phyloP scores from a whole-genome alignment of 2,797 vertebrate genomes.

The Glyptemys insculpta region DNA sequence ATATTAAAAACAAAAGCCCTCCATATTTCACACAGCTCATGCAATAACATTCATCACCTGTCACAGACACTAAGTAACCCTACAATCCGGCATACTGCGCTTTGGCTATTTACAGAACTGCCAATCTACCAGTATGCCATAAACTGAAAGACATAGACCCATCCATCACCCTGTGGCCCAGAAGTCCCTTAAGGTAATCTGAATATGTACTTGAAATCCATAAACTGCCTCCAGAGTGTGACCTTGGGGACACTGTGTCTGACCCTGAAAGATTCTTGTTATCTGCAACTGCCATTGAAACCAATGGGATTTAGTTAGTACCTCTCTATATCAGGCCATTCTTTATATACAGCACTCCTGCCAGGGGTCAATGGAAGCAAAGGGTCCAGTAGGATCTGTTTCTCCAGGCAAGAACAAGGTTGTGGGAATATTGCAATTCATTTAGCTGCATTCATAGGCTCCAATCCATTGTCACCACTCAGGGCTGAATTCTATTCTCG shows the following conservation, averaged over 20 bases:
- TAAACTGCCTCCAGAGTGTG: neutral
- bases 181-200: neutral
- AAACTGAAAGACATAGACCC: neutral
- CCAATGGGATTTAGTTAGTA: neutral
- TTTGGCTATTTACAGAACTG: neutral
- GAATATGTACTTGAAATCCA: neutral
- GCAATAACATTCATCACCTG: neutral
- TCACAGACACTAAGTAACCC: neutral
- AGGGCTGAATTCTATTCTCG: neutral
- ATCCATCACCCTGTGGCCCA: too few species aligned
- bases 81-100: neutral
- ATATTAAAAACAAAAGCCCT: neutral
- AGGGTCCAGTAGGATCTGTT: neutral
- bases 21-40: slow-evolving; percentile 21
- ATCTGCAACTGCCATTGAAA: neutral
- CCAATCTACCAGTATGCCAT: neutral
- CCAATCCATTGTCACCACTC: neutral
- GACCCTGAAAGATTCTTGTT: neutral
- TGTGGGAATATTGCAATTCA: neutral
- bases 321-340: neutral
- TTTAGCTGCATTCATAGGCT: neutral
- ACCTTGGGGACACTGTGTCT: neutral
- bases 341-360: neutral
- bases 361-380: neutral
- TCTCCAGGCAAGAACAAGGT: neutral